Percentiles rank a stretch among this genome's conserved stretches.
Evolutionary conservation across 2,888 invertebrate genomes (phyloP).

Genomic region (Hirtodrosophila trivittata): DNA sequence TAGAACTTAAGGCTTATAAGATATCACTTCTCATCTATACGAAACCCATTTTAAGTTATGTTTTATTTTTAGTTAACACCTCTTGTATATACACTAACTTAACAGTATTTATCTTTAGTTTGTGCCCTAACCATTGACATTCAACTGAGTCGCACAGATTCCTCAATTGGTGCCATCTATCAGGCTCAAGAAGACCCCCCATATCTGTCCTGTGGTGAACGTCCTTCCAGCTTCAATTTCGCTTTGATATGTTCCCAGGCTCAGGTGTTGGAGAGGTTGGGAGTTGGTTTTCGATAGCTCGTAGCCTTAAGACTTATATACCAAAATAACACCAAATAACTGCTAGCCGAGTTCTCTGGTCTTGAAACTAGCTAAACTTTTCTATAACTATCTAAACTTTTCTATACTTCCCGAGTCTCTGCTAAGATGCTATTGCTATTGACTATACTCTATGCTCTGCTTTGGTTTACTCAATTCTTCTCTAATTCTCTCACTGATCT

Average conservation of each 20-base stretch:
- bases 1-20: no score
- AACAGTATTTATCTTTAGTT: background rate
- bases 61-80: constrained; percentile 1
- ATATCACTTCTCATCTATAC: no score
- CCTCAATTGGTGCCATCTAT: no score
- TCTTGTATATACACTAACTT: constrained; percentile 32
- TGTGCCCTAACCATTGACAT: constrained; percentile 23
- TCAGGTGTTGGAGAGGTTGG: no score
- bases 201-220: no score
- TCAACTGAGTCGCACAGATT: constrained; percentile 6
- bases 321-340: background rate
- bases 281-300: background rate
- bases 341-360: constrained; percentile 46
- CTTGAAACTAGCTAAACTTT: constrained; percentile 45
- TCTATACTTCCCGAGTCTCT: constrained; percentile 3
- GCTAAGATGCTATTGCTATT: constrained; percentile 18
- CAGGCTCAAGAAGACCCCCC: no score
- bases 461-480: constrained; percentile 2
- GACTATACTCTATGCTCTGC: constrained; percentile 11
- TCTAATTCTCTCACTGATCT: constrained; percentile 16
- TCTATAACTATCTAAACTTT: constrained; percentile 7
- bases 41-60: no score
- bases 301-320: background rate
- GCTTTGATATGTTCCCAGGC: no score
- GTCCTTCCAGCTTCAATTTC: constrained; percentile 13